phyloP scores from a whole-genome alignment of 2,797 vertebrate species.

The Chromis chromis region DNA sequence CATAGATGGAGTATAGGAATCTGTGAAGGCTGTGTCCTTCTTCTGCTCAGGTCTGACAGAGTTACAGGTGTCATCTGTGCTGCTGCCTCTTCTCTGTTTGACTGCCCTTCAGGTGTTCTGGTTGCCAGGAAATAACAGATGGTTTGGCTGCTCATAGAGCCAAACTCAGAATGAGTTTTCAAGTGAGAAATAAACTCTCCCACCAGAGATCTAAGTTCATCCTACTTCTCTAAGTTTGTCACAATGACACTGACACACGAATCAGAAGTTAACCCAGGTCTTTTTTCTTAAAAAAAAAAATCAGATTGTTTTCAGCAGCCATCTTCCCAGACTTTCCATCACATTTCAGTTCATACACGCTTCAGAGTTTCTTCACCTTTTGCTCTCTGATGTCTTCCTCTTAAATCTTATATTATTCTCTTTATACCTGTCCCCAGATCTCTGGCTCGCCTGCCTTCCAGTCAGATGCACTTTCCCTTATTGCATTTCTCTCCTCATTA shows the following conservation, averaged over 20 bases:
- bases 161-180: constrained; percentile 37
- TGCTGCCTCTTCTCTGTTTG: constrained; percentile 18
- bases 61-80: constrained; percentile 33
- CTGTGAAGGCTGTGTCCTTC: not conserved
- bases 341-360: not conserved
- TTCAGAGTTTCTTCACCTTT: not conserved
- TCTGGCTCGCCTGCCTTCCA: constrained; percentile 16
- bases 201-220: constrained; percentile 3
- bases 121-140: constrained; percentile 48
- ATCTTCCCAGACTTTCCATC: not conserved
- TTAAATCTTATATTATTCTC: constrained; percentile 14
- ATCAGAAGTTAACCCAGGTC: not conserved
- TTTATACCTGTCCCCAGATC: constrained; percentile 7
- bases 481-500: constrained; percentile 10
- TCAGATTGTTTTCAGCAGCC: not conserved
- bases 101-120: constrained; percentile 25
- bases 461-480: constrained; percentile 7
- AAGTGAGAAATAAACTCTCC: constrained; percentile 10
- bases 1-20: not conserved
- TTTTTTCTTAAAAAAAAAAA: not conserved
- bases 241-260: not conserved
- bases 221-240: constrained; percentile 2
- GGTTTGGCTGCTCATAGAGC: constrained; percentile 23
- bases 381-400: constrained; percentile 5
- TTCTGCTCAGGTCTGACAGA: constrained; percentile 1